Conservation (phyloP, 2,113 vertebrate genomes). For the Sinocyclocheilus rhinocerous region DNA sequence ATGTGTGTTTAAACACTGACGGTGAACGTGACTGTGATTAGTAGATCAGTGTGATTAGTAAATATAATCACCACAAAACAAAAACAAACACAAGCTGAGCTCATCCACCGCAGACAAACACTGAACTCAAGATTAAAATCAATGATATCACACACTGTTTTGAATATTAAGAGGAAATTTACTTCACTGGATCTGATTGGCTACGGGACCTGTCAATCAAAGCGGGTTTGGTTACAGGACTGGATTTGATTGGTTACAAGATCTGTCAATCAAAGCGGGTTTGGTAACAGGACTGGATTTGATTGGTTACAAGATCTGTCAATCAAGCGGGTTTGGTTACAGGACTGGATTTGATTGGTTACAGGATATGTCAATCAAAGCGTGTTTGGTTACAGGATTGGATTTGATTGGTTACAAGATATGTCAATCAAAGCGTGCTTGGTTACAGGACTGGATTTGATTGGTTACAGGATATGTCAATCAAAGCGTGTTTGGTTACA, state of each 20-base stretch:
- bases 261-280: not conserved
- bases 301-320: not conserved
- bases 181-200: not conserved
- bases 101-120: not conserved
- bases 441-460: too few species aligned
- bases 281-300: not conserved
- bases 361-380: not conserved
- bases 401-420: not conserved
- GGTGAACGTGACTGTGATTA: not conserved
- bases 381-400: not conserved
- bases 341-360: not conserved
- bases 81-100: not conserved
- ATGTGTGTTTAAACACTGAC: not conserved
- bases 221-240: not conserved
- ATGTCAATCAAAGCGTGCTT: not conserved
- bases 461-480: too few species aligned
- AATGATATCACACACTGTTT: not conserved
- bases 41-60: not conserved
- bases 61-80: constrained; percentile 12
- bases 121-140: not conserved
- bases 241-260: not conserved
- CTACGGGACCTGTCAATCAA: not conserved
- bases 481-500: too few species aligned
- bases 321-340: not conserved
- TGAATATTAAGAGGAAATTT: not conserved